Evolutionary conservation across 2,113 vertebrate genomes (phyloP).

Genomic region (Patagioenas fasciata): DNA sequence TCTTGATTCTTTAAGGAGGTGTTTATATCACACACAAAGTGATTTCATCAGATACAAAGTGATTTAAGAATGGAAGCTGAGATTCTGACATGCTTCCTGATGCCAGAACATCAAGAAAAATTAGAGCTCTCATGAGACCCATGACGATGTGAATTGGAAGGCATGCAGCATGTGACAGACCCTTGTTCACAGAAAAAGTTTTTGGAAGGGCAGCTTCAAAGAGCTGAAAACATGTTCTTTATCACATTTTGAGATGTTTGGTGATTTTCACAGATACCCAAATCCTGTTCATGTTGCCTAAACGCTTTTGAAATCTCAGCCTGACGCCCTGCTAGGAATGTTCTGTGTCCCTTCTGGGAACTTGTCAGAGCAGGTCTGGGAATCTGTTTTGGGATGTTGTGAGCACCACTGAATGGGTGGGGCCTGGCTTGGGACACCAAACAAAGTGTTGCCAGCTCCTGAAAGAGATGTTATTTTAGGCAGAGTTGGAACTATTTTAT

Average conservation of each 20-base stretch:
- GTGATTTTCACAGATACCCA: background rate
- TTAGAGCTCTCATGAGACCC: background rate
- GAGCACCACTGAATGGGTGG: rapidly evolving
- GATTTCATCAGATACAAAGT: background rate
- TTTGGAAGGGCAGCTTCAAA: background rate
- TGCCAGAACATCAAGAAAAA: background rate
- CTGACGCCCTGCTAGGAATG: background rate
- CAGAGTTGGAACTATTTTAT: background rate
- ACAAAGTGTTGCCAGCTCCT: background rate
- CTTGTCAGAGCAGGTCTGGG: background rate
- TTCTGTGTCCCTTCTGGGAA: background rate
- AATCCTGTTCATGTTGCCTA: background rate
- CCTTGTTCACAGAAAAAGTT: background rate
- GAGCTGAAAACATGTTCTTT: background rate
- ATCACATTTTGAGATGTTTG: background rate
- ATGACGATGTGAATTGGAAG: background rate
- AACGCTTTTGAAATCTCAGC: background rate
- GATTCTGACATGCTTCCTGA: background rate
- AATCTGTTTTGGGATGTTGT: background rate
- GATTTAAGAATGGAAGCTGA: background rate
- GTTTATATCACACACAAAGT: background rate
- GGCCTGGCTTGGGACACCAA: background rate
- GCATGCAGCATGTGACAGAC: background rate
- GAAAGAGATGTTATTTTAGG: background rate
- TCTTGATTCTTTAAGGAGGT: background rate